Percentiles rank a stretch among this genome's conserved stretches.
phyloP scores from a whole-genome alignment of 2,797 vertebrate species.

The Siniperca scherzeri region DNA sequence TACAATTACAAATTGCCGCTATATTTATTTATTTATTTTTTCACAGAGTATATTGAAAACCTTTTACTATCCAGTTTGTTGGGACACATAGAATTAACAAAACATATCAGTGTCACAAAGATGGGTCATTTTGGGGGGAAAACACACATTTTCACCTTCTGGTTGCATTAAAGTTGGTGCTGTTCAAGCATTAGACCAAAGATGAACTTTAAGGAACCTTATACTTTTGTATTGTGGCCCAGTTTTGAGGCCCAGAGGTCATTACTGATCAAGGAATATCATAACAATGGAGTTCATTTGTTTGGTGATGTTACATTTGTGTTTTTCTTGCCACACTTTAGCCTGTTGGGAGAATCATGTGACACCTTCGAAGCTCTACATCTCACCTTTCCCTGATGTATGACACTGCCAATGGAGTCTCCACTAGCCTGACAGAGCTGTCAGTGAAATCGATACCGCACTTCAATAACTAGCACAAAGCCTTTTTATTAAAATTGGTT shows the following conservation, averaged over 20 bases:
- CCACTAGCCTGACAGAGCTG: conserved; percentile 32
- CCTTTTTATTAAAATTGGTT: conserved; percentile 20
- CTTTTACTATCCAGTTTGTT: not conserved
- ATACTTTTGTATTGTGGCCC: conserved; percentile 49
- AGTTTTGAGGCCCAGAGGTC: conserved; percentile 50
- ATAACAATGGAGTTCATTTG: conserved; percentile 50
- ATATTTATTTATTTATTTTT: not conserved
- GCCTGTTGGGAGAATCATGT: conserved; percentile 60
- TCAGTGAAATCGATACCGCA: conserved; percentile 45
- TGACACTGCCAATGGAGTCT: conserved; percentile 31
- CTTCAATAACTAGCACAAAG: conserved; percentile 33
- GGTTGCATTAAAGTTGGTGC: conserved; percentile 15
- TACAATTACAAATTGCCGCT: not conserved
- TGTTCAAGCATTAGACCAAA: not conserved
- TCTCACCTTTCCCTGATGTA: conserved; percentile 57
- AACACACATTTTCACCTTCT: not conserved
- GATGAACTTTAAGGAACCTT: conserved; percentile 30
- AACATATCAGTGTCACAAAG: conserved; percentile 7
- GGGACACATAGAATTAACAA: not conserved
- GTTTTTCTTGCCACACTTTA: conserved; percentile 36
- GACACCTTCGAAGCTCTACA: conserved; percentile 39
- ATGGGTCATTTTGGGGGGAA: not conserved
- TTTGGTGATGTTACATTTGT: conserved; percentile 46
- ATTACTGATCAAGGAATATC: conserved; percentile 32
- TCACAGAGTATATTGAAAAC: not conserved